These are phyloP conservation scores for Dascyllus trimaculatus DNA, from an alignment of 2,113 vertebrate genomes.

Conservation along the genomic window DNA sequence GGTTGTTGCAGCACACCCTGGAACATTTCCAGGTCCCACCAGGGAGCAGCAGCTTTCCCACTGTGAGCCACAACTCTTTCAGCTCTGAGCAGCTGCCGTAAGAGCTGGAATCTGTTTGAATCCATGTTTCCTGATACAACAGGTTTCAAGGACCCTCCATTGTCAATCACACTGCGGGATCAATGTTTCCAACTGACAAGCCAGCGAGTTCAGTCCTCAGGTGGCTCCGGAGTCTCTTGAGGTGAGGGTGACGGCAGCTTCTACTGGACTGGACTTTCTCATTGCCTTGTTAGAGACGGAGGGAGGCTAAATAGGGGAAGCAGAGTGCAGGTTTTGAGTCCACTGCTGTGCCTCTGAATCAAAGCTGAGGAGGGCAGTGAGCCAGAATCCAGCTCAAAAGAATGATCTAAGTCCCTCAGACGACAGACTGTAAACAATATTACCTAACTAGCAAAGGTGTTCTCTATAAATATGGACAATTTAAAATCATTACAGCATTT, in stretches of 20 bases:
- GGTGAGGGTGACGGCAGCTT: constrained; percentile 12
- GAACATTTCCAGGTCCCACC: constrained; percentile 22
- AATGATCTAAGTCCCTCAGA: neutral
- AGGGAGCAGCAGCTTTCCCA: constrained; percentile 21
- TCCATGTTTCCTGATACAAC: neutral
- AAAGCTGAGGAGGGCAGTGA: constrained; percentile 20
- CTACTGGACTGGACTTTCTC: neutral
- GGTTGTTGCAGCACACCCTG: constrained; percentile 5
- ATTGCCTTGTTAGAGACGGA: constrained; percentile 1
- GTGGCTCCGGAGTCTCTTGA: constrained; percentile 8
- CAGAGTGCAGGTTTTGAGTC: constrained; percentile 10
- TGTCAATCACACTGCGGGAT: constrained; percentile 6
- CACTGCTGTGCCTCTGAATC: constrained; percentile 28
- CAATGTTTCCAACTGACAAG: constrained; percentile 2
- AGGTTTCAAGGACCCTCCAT: constrained; percentile 25
- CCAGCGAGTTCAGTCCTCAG: constrained; percentile 6
- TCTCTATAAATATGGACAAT: neutral
- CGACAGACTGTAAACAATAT: constrained; percentile 15
- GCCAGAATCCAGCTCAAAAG: neutral
- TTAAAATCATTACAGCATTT: neutral
- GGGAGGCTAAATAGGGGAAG: neutral
- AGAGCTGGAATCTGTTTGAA: constrained; percentile 2
- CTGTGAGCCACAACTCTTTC: constrained; percentile 19
- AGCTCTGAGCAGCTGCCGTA: constrained; percentile 12
- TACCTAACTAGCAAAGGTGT: neutral